Evolutionary conservation across 2,113 vertebrate species (phyloP), one percentile per base, ranked within the genome.

Genomic region (Grallaria varia): DNA sequence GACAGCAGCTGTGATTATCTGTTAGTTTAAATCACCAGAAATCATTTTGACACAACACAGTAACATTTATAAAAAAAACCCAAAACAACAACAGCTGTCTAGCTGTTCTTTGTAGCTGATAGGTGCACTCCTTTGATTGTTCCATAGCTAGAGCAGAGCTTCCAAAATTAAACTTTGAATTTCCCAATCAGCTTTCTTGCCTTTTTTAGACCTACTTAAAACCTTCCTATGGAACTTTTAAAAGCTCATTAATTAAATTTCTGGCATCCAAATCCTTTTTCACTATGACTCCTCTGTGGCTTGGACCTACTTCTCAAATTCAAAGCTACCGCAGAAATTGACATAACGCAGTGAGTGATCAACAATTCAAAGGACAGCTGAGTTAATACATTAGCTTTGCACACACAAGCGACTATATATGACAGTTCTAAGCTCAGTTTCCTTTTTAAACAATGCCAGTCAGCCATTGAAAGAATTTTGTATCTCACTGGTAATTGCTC

Each of bases 1-100:
- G 98, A 99, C 99, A 99, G 99, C 99, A 99, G 99, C 99, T 99
- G 99, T 99, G 99, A 99, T 99, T 99, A 99, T 98, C 98, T 99
- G 98, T 99, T 99, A 98, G 98, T 99, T 99, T 99, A 99, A 99
- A 99, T 99, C 99, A 99, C 99, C 99, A 99, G 99, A 99, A 99
- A 98, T 99, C 98, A 99, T 99, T 99, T 98, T 98, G 98, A 99
- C 99, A 99, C 98, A 99, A 99, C 99, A 99, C 99, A 99, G 98
- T 99, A 99, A 99, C 99, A 99, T 98, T 99, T 98, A 99, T 98
- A 98, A 98, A 98, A 98, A 97, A 97, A 94, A 74, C 31, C 49
- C 89, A 97, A 96, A 93, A 96, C 96, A 97, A 97, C 95, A 98
- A 98, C 99, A 99, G 99, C 99, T 98, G 97, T 98, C 97, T 97